Evolutionary conservation across 2,797 vertebrate genomes (phyloP), one percentile per base, ranked within the genome.

Genomic region (Hylomyscus alleni): DNA sequence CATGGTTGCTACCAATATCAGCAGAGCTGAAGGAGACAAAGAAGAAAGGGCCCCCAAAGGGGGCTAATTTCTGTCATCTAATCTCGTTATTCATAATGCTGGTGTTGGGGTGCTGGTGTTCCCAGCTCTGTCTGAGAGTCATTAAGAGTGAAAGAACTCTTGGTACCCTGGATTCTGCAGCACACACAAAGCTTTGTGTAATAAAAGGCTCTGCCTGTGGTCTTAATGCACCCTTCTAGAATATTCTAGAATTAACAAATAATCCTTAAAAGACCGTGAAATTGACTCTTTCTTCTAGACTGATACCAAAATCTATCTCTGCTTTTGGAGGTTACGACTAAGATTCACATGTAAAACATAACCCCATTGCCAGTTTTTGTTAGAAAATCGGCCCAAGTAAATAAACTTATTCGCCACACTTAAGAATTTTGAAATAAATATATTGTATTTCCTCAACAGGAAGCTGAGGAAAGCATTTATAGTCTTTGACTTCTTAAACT

Each of bases 401-500:
- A 37, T 54, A 69, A 12, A 11, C 54, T 72, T 75, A 11, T 91
- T 65, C n/a, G 44, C 26, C 17, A 31, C 1, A 78, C 54, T 78
- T 72, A 76, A 75, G 95, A 17, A 20, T 44, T 73, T 93, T 88
- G 58, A 58, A 77, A 77, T 76, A 60, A 47, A 20, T 72, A 77
- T 1, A 8, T 1, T 76, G 14, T 60, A 40, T 56, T 17, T 90
- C 75, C 87, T 89, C 4, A 44, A 87, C 47, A 93, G 9, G 15
- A 93, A 0, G 58, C 40, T 52, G 88, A 94, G 26, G 4, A 58
- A 77, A 37, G 10, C 83, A 91, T 73, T 91, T 93, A 52, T 85
- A 26, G 52, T 90, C 37, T 81, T 56, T 93, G 73, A 81, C 82
- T 84, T 94, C 65, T 89, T n/a, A 80, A 94, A 72, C n/a, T 50